A percentile compares a stretch with the other conserved stretches of the same genome.
Conservation (phyloP, 1,140 invertebrate genomes). For the Trypoxylus dichotomus region DNA sequence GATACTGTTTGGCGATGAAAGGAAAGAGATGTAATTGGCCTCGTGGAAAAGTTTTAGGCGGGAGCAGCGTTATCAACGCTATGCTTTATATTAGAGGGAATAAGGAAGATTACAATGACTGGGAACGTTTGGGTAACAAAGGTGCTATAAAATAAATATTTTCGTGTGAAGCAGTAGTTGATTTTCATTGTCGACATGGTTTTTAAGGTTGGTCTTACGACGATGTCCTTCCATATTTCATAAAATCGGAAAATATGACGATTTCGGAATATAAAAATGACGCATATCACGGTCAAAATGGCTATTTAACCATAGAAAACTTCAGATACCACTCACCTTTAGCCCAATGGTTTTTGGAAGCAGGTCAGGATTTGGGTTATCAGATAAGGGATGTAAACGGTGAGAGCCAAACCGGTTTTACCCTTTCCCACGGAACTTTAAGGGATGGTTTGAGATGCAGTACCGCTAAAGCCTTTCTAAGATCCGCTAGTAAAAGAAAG, state of each 20-base stretch:
- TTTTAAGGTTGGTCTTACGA: conserved; percentile 70
- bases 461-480: conserved; percentile 78
- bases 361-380: conserved; percentile 73
- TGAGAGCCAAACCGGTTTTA: conserved; percentile 71
- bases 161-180: not conserved
- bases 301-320: conserved; percentile 68
- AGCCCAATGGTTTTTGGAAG: conserved; percentile 65
- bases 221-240: conserved; percentile 81
- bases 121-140: conserved; percentile 69
- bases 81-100: conserved; percentile 90
- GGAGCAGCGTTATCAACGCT: conserved; percentile 81
- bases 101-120: conserved; percentile 80
- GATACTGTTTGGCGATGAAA: conserved; percentile 67
- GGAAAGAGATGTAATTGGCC: conserved; percentile 69
- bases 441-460: conserved; percentile 82
- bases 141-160: not conserved
- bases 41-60: conserved; percentile 77
- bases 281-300: conserved; percentile 69
- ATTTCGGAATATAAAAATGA: conserved; percentile 60
- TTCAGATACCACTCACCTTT: conserved; percentile 66
- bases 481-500: conserved; percentile 65
- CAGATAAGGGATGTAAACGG: conserved; percentile 74
- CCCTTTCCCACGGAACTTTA: conserved; percentile 73
- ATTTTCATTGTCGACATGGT: not conserved
- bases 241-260: conserved; percentile 70